phyloP scores from a whole-genome alignment of 2,113 vertebrate species.

The Carassius gibelio region DNA sequence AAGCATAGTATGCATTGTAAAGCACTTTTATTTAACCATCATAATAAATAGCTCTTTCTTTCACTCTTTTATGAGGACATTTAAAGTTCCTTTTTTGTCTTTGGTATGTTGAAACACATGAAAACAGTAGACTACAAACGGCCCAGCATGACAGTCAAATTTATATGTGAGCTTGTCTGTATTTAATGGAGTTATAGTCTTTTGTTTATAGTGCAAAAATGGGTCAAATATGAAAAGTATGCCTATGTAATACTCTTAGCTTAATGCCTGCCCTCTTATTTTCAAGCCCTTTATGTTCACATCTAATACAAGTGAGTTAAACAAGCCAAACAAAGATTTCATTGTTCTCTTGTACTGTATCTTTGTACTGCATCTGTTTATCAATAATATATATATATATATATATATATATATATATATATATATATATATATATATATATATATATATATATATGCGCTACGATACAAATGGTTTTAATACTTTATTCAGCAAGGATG shows the following conservation, averaged over 20 bases:
- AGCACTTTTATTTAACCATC: background rate
- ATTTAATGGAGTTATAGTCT: constrained; percentile 25
- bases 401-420: too few species aligned
- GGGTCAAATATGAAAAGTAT: constrained; percentile 24
- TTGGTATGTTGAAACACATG: background rate
- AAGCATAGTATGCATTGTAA: background rate
- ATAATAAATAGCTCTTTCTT: constrained; percentile 13
- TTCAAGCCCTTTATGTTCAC: background rate
- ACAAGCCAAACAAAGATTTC: background rate
- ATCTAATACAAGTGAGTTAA: background rate
- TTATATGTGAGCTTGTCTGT: constrained; percentile 10
- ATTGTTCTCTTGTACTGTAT: constrained; percentile 1
- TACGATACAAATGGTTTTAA: background rate
- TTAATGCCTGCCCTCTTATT: background rate
- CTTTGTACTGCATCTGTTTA: too few species aligned
- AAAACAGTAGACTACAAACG: background rate
- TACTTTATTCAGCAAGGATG: background rate
- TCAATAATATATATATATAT: too few species aligned
- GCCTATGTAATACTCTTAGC: constrained; percentile 7
- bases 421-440: too few species aligned
- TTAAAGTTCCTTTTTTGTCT: background rate
- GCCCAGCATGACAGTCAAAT: background rate
- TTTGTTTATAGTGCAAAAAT: constrained; percentile 28
- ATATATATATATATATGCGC: background rate
- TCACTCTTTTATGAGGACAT: background rate